Evolutionary conservation across 2,797 vertebrate species (phyloP), one percentile per base, ranked within the genome.

Genomic region (Ctenochaetus hawaiiensis): DNA sequence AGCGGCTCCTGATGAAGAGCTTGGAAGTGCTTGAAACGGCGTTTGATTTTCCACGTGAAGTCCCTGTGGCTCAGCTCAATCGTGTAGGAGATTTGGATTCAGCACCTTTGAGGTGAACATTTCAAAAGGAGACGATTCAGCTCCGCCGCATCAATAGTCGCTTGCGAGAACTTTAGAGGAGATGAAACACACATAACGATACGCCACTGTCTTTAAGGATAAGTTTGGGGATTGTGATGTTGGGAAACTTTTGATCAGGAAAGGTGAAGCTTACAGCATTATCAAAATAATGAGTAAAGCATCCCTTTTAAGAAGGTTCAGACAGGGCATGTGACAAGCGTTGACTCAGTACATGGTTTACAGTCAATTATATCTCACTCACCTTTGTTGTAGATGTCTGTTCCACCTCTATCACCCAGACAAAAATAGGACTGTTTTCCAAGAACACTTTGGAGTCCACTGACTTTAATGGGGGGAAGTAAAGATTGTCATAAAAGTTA

Each of bases 21-120:
- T 89, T 87, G 89, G 83, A 92, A 91, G 86, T 91, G 92, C 80
- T 93, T 92, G 79, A 94, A 93, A 86, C 86, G 47, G 14, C 61
- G 60, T 91, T 95, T 95, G 88, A 95, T 94, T 93, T 93, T 87
- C 86, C 87, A 87, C 8, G 63, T 88, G 80, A 94, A 93, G 86
- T 89, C 90, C 83, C 90, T 26, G 20, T 83, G 91, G 85, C 88
- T 93, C 82, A 87, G 85, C 86, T 94, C 92, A 49, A 85, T 80
- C 41, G 86, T 90, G 81, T 90, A 87, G 80, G 39, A 89, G 83
- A 88, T 93, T 94, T 73, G 88, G 91, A 93, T 94, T 93, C 80
- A 87, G 72, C 80, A 91, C 89, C 91, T 94, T 85, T 80, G 74
- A 90, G 87, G 84, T 86, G 77, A 91, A 49, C 34, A 66, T 87